phyloP scores from a whole-genome alignment of 2,888 invertebrate genomes.

The Isoperla grammatica region DNA sequence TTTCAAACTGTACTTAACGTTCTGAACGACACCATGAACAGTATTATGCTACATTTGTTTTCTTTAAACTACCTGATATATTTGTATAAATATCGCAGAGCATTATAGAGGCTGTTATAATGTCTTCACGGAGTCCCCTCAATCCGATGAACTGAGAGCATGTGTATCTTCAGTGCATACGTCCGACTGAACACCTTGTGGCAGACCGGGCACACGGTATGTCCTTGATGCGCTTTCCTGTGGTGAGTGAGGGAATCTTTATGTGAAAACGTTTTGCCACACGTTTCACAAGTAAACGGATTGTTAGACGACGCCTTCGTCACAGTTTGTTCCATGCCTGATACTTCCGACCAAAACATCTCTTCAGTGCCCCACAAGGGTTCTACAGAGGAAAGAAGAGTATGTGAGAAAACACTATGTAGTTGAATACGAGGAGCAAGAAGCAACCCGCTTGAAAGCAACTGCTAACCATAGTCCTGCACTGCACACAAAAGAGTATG shows the following conservation, averaged over 20 bases:
- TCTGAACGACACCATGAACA: too few species aligned
- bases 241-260: slow-evolving; percentile 57
- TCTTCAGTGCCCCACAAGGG: slow-evolving; percentile 9
- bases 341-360: slow-evolving; percentile 8
- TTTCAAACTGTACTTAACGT: too few species aligned
- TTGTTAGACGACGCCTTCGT: not conserved
- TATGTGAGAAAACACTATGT: not conserved
- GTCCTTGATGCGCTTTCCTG: slow-evolving; percentile 57
- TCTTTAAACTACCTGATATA: too few species aligned
- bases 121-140: not conserved
- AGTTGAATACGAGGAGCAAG: too few species aligned
- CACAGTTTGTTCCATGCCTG: not conserved
- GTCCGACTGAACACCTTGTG: slow-evolving; percentile 53
- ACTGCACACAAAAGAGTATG: too few species aligned
- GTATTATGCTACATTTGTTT: too few species aligned
- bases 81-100: too few species aligned
- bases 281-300: slow-evolving; percentile 52
- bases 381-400: slow-evolving; percentile 18
- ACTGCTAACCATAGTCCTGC: too few species aligned
- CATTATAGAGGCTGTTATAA: too few species aligned
- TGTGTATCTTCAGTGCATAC: slow-evolving; percentile 35
- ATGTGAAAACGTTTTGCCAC: slow-evolving; percentile 57
- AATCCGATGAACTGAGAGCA: slow-evolving; percentile 20
- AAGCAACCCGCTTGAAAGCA: too few species aligned
- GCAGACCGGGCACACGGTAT: slow-evolving; percentile 58